Conservation (phyloP, 2,797 vertebrate species). For the Oryzias dopingdopingensis region DNA sequence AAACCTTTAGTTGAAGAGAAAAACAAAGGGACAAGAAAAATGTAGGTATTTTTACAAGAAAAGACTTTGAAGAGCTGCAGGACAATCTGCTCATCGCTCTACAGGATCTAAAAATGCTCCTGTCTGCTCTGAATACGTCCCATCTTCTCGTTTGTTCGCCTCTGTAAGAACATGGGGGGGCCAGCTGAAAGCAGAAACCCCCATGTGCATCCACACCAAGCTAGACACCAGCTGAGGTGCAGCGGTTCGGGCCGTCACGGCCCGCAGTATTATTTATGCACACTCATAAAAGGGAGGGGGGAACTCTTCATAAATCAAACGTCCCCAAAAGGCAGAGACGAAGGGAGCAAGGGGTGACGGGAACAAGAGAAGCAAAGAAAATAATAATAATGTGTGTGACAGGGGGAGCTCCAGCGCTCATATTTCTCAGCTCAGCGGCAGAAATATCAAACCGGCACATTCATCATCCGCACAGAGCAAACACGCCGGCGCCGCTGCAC, state of each 20-base stretch:
- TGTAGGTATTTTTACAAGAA: too few species aligned
- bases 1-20: too few species aligned
- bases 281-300: slow-evolving; percentile 74
- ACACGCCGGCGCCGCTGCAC: slow-evolving; percentile 32
- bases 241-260: slow-evolving; percentile 56
- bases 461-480: slow-evolving; percentile 51
- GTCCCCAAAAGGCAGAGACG: slow-evolving; percentile 37
- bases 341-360: neutral
- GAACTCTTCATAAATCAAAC: slow-evolving; percentile 77
- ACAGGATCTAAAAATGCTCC: too few species aligned
- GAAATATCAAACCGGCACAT: slow-evolving; percentile 55
- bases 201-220: slow-evolving; percentile 25
- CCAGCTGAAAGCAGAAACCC: slow-evolving; percentile 12
- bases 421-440: slow-evolving; percentile 53
- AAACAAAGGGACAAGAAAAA: too few species aligned
- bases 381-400: slow-evolving; percentile 27
- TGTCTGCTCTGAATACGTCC: too few species aligned
- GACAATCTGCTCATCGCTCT: too few species aligned
- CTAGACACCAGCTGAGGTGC: slow-evolving; percentile 56
- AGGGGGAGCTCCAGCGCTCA: slow-evolving; percentile 44
- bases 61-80: too few species aligned
- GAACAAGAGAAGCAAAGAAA: neutral
- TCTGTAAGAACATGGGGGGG: slow-evolving; percentile 31
- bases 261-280: slow-evolving; percentile 79
- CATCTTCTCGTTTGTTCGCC: slow-evolving; percentile 6